Percentiles rank a stretch among this genome's conserved stretches.
phyloP scores from a whole-genome alignment of 2,113 vertebrate genomes.

The Paramisgurnus dabryanus region DNA sequence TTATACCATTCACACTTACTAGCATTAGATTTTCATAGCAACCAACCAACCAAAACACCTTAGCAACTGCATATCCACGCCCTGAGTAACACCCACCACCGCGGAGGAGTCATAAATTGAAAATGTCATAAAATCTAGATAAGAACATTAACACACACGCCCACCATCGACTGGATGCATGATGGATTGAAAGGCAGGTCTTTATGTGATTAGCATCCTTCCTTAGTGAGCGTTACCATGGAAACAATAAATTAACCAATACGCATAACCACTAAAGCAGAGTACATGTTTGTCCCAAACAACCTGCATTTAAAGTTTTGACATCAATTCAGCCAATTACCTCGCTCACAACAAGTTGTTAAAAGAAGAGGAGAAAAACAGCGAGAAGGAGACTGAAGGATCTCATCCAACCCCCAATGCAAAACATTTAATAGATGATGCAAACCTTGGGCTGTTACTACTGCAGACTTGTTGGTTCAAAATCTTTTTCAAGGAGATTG shows the following conservation, averaged over 20 bases:
- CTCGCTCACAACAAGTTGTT: background rate
- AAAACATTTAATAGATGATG: background rate
- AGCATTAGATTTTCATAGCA: no score
- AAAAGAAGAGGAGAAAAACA: background rate
- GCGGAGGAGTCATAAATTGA: no score
- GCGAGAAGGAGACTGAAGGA: background rate
- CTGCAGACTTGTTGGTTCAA: background rate
- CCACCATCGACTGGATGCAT: background rate
- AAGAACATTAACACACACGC: background rate
- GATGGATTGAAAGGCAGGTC: background rate
- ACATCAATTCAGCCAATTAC: background rate
- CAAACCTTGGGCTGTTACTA: background rate
- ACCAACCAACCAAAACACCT: no score
- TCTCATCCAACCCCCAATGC: background rate
- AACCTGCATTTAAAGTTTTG: background rate
- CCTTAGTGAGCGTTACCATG: background rate
- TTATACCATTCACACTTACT: no score
- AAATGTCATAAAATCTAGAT: no score
- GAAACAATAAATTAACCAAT: constrained; percentile 15
- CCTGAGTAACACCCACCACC: no score
- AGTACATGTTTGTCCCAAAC: background rate
- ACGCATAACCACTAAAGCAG: background rate
- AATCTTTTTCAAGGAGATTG: background rate
- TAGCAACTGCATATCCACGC: no score
- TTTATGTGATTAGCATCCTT: constrained; percentile 1